Evolutionary conservation across 1,140 invertebrate species (phyloP).

Genomic region (Rhyzopertha dominica): DNA sequence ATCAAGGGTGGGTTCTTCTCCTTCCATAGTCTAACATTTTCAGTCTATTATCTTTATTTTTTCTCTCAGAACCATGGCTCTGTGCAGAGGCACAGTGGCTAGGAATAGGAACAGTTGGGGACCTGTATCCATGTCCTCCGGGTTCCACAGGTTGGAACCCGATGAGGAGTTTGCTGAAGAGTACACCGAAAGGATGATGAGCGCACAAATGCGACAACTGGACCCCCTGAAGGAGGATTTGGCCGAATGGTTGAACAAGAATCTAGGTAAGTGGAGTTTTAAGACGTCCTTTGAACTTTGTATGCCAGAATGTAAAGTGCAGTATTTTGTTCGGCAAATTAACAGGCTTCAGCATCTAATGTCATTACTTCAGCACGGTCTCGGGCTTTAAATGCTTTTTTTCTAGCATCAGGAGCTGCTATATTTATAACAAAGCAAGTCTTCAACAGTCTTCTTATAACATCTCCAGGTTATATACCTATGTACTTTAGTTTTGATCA

Average conservation of each 20-base stretch:
- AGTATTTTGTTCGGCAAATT: not conserved
- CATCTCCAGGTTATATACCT: too few relatives aligned
- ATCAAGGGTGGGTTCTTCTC: too few relatives aligned
- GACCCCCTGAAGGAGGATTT: constrained; percentile 79
- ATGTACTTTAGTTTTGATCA: too few relatives aligned
- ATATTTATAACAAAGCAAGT: too few relatives aligned
- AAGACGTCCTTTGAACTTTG: not conserved
- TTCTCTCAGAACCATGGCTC: constrained; percentile 22
- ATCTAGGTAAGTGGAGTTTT: constrained; percentile 70
- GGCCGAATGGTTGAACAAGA: constrained; percentile 82
- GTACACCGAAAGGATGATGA: constrained; percentile 68
- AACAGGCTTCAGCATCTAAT: too few relatives aligned
- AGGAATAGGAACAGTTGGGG: constrained; percentile 62
- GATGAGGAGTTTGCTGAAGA: constrained; percentile 49
- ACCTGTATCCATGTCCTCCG: constrained; percentile 50
- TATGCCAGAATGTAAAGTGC: constrained; percentile 1
- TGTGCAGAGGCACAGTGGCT: constrained; percentile 28
- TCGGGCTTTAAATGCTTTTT: too few relatives aligned
- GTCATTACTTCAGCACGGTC: too few relatives aligned
- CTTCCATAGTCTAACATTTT: too few relatives aligned
- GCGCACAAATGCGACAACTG: constrained; percentile 71
- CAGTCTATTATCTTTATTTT: too few relatives aligned
- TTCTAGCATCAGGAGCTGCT: too few relatives aligned
- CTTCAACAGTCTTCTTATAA: too few relatives aligned
- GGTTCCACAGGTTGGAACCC: constrained; percentile 26